Percentiles rank a stretch among this genome's conserved stretches.
Evolutionary conservation across 2,113 vertebrate species (phyloP).

Genomic region (Oryzias curvinotus): DNA sequence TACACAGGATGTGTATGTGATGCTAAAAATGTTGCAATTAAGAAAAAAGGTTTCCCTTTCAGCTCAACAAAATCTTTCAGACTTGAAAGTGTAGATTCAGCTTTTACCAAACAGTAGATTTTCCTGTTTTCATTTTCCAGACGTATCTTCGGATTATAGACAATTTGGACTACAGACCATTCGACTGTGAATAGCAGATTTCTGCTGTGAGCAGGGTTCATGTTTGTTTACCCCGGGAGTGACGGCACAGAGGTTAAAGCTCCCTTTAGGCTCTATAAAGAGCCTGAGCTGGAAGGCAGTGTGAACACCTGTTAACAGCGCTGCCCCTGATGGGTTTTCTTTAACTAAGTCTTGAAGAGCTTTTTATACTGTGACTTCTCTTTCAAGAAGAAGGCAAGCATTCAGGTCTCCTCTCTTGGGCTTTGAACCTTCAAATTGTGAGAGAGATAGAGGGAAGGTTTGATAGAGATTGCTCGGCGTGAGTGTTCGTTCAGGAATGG

Average conservation of each 20-base stretch:
- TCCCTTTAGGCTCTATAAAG: constrained; percentile 45
- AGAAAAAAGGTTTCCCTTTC: neutral
- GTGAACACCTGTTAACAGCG: constrained; percentile 55
- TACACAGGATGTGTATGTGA: neutral
- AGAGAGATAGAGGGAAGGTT: constrained; percentile 22
- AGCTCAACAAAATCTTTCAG: constrained; percentile 9
- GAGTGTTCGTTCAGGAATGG: neutral
- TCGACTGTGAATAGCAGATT: constrained; percentile 17
- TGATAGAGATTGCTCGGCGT: neutral
- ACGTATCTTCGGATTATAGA: constrained; percentile 18
- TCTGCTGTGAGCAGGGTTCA: constrained; percentile 35
- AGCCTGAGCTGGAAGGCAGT: constrained; percentile 29
- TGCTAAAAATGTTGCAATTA: constrained; percentile 9
- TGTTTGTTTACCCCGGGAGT: constrained; percentile 56
- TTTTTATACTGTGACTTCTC: neutral
- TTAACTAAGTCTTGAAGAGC: constrained; percentile 31
- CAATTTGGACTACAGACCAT: constrained; percentile 22
- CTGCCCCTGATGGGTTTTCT: constrained; percentile 14
- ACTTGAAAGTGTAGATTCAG: constrained; percentile 21
- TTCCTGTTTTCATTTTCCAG: constrained; percentile 8
- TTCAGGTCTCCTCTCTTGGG: constrained; percentile 18
- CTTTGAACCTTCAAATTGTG: constrained; percentile 22
- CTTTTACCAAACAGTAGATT: neutral
- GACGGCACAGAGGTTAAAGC: constrained; percentile 47
- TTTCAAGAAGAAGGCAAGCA: constrained; percentile 25